Conservation (phyloP, 1,140 invertebrate genomes). For the Nymphalis io region DNA sequence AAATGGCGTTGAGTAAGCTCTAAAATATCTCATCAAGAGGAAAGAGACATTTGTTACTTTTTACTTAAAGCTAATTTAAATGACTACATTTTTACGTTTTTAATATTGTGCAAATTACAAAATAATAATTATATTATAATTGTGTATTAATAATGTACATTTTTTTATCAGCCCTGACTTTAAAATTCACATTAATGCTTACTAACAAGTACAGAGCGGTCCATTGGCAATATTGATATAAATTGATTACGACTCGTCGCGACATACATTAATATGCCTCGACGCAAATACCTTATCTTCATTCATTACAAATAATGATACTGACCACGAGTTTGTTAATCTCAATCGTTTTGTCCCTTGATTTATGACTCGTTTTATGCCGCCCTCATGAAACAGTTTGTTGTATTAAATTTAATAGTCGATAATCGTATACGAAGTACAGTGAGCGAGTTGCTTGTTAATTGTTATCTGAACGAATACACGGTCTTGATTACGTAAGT, state of each 20-base stretch:
- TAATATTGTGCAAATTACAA: too few relatives aligned
- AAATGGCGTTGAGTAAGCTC: too few relatives aligned
- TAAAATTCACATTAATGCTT: constrained; percentile 74
- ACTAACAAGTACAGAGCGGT: constrained; percentile 69
- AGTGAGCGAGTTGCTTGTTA: background rate
- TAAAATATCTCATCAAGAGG: too few relatives aligned
- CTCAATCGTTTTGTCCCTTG: constrained; percentile 52
- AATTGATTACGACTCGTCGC: constrained; percentile 75
- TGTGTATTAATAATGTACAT: too few relatives aligned
- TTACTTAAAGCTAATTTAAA: too few relatives aligned
- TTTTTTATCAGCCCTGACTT: constrained; percentile 57
- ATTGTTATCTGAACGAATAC: constrained; percentile 5
- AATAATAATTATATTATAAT: too few relatives aligned
- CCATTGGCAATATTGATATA: constrained; percentile 78
- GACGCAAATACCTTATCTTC: constrained; percentile 72
- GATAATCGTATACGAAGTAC: constrained; percentile 1
- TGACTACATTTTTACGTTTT: too few relatives aligned
- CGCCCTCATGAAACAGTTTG: constrained; percentile 9
- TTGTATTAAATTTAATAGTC: constrained; percentile 14
- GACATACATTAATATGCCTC: constrained; percentile 70
- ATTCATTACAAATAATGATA: constrained; percentile 66
- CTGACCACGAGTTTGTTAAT: constrained; percentile 53
- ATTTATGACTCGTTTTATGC: constrained; percentile 49
- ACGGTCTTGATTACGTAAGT: constrained; percentile 1
- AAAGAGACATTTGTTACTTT: too few relatives aligned